Percentiles rank a stretch among this genome's conserved stretches.
phyloP scores from a whole-genome alignment of 2,888 invertebrate species.

The Leucophenga montana region DNA sequence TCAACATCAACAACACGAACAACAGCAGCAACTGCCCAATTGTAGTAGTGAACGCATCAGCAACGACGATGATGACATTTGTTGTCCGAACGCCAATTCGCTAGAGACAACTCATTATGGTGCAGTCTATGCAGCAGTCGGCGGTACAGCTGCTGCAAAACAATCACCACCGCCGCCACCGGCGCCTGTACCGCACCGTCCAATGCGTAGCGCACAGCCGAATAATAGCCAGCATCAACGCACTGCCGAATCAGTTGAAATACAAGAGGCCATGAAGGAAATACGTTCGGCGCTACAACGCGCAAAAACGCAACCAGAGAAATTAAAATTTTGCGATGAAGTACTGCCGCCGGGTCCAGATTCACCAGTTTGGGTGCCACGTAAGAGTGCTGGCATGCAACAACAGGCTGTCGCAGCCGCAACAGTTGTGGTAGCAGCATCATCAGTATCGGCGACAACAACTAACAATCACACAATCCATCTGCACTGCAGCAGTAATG shows the following conservation, averaged over 20 bases:
- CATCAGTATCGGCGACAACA: not conserved
- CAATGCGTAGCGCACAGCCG: slow-evolving; percentile 39
- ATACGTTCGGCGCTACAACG: slow-evolving; percentile 84
- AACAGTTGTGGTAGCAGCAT: not conserved
- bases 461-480: slow-evolving; percentile 37
- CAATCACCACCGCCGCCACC: slow-evolving; percentile 79
- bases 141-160: slow-evolving; percentile 30
- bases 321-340: slow-evolving; percentile 70
- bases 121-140: slow-evolving; percentile 61
- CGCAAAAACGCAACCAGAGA: slow-evolving; percentile 71
- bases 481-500: slow-evolving; percentile 42
- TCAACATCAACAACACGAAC: too few relatives aligned
- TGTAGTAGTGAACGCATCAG: not conserved
- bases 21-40: slow-evolving; percentile 23
- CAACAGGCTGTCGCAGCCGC: slow-evolving; percentile 27
- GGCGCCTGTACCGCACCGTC: slow-evolving; percentile 80
- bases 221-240: slow-evolving; percentile 22
- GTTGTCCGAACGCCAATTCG: slow-evolving; percentile 37
- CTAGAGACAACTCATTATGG: slow-evolving; percentile 54
- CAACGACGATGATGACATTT: not conserved
- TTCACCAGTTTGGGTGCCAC: slow-evolving; percentile 72
- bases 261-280: slow-evolving; percentile 83
- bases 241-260: slow-evolving; percentile 77
- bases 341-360: slow-evolving; percentile 67
- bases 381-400: slow-evolving; percentile 47